phyloP scores from a whole-genome alignment of 1,140 invertebrate species.

The Prorops nasuta region DNA sequence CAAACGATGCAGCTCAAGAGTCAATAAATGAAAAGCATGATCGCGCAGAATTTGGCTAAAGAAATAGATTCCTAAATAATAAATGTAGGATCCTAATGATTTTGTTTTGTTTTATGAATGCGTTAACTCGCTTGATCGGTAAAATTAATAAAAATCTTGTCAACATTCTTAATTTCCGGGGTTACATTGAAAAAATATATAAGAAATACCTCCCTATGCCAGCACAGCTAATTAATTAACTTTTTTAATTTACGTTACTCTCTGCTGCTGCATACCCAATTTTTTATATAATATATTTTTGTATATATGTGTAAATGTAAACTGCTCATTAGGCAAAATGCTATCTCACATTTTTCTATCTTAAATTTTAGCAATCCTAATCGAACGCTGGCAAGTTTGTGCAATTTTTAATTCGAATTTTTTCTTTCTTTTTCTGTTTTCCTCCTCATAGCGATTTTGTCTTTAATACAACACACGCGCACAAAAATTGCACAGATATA shows the following conservation, averaged over 20 bases:
- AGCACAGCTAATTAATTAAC: not conserved
- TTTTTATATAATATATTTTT: constrained; percentile 1
- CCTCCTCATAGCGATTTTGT: not conserved
- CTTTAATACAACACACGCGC: constrained; percentile 4
- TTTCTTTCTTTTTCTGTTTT: not conserved
- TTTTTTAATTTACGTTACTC: not conserved
- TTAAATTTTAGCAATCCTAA: too few relatives aligned
- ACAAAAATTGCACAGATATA: constrained; percentile 10
- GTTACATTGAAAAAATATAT: too few relatives aligned
- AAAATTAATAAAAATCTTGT: too few relatives aligned
- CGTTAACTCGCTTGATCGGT: too few relatives aligned
- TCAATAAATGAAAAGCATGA: not conserved
- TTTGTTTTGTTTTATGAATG: too few relatives aligned
- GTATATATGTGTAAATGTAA: constrained; percentile 13
- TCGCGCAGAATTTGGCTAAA: not conserved
- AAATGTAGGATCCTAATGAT: not conserved
- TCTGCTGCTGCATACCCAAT: constrained; percentile 1
- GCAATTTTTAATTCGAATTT: too few relatives aligned
- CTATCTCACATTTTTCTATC: too few relatives aligned
- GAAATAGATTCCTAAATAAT: constrained; percentile 1
- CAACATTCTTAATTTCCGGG: too few relatives aligned
- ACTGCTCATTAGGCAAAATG: constrained; percentile 12
- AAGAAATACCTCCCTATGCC: too few relatives aligned
- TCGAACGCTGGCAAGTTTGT: constrained; percentile 15
- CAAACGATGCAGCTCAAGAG: constrained; percentile 1